Evolutionary conservation across 2,888 invertebrate genomes (phyloP), one percentile per base, ranked within the genome.

Genomic region (Drepana falcataria): DNA sequence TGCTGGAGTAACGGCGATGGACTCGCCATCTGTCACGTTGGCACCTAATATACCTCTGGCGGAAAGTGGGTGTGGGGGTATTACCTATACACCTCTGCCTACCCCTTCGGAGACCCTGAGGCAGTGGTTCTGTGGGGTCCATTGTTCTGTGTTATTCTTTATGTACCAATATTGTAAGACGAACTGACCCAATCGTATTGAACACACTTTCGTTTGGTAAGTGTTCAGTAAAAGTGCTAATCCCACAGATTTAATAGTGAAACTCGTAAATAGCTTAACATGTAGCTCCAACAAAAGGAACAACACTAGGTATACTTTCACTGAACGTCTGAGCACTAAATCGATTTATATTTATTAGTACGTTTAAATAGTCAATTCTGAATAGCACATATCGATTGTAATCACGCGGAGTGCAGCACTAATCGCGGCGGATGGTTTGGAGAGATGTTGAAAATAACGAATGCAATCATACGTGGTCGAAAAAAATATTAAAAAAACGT

Each of bases 321-420:
- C 44, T 9, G 9, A 9, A 9, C 52, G 52, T 35, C 49, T 53
- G 41, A 34, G 44, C 48, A 57, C 44, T 44, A 44, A 44, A 51
- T 55, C 51, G 56, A 60, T 60, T 54, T 52, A 47, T 53, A 64
- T 44, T 44, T 44, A 44, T 44, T 44, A 44, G 44, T 44, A 44
- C 5, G 44, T 44, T 44, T 9, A 44, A 44, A 44, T 48, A 51
- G 44, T 55, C 51, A 54, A 55, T 54, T 57, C 55, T 51, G 33
- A 37, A 51, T 51, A 48, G 21, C 21, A 40, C 60, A 52, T 53
- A 49, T 41, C 49, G 48, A 53, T 58, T 54, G 55, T 53, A 37
- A 40, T 63, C 53, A 53, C 55, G 51, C 56, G 55, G 55, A 52
- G 57, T 49, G 56, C 44, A 44, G 44, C 9, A 44, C 9, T 44